Percentiles rank a stretch among this genome's conserved stretches.
phyloP scores from a whole-genome alignment of 2,113 vertebrate genomes.

The Nycticebus coucang region DNA sequence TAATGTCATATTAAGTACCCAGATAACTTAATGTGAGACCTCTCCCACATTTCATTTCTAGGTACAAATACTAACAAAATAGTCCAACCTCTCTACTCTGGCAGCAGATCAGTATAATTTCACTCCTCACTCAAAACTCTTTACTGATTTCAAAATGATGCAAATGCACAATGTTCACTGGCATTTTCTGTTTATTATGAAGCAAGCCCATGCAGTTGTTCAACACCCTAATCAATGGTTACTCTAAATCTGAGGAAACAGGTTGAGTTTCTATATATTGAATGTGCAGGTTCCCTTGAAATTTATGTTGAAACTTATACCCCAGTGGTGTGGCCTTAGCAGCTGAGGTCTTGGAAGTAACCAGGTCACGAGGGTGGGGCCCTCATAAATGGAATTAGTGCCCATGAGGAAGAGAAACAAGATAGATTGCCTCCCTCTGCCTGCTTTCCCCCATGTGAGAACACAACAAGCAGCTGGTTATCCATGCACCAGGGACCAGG shows the following conservation, averaged over 20 bases:
- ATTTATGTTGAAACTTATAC: too few species aligned
- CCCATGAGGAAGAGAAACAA: background rate
- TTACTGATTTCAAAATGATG: background rate
- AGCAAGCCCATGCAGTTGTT: accelerated
- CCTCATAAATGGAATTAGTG: background rate
- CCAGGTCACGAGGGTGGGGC: too few species aligned
- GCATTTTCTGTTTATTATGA: background rate
- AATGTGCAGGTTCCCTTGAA: too few species aligned
- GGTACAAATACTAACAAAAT: background rate
- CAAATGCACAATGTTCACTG: accelerated
- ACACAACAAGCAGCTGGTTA: accelerated
- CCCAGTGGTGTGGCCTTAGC: background rate
- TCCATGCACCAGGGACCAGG: too few species aligned
- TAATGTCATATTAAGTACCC: background rate
- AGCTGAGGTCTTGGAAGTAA: background rate
- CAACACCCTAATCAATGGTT: accelerated
- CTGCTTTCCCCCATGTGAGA: background rate
- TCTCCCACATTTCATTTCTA: background rate
- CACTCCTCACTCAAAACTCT: background rate
- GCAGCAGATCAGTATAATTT: background rate
- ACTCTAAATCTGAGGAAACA: background rate
- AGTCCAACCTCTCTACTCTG: background rate
- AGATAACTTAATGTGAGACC: background rate
- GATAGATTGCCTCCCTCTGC: background rate
- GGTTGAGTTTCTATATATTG: background rate